Evolutionary conservation across 64 coral and sea anemone species (phyloP).

Genomic region (Hydrozoanthus tunicans): DNA sequence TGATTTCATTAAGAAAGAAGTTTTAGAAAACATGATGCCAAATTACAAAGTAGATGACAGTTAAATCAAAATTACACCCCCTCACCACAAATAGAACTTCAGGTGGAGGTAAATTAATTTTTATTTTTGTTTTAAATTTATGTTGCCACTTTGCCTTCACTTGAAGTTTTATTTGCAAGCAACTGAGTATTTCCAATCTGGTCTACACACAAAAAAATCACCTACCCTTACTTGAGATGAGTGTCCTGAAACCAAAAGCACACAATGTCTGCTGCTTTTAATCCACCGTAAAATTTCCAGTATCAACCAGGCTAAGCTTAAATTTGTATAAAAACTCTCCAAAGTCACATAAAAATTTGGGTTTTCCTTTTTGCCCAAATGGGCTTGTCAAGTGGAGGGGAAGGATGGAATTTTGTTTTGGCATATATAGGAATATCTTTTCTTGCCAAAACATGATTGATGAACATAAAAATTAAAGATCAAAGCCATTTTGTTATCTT

Average conservation of each 20-base stretch:
- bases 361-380: too few species aligned
- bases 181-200: not conserved
- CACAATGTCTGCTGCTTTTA: not conserved
- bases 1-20: not conserved
- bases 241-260: constrained; percentile 37
- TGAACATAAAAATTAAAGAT: too few species aligned
- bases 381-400: too few species aligned
- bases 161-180: constrained; percentile 5
- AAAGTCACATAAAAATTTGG: too few species aligned
- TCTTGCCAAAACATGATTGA: too few species aligned
- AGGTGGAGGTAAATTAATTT: not conserved
- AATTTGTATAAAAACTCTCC: not conserved
- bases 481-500: too few species aligned
- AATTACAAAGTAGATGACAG: not conserved
- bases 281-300: not conserved
- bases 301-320: not conserved
- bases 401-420: too few species aligned
- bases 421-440: too few species aligned
- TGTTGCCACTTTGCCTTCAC: not conserved
- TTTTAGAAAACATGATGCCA: constrained; percentile 54
- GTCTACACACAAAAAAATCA: not conserved
- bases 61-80: not conserved
- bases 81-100: constrained; percentile 1
- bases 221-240: constrained; percentile 44
- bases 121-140: not conserved